Percentiles rank a stretch among this genome's conserved stretches.
Conservation (phyloP, 1,140 invertebrate species). For the Drosophila arizonae region DNA sequence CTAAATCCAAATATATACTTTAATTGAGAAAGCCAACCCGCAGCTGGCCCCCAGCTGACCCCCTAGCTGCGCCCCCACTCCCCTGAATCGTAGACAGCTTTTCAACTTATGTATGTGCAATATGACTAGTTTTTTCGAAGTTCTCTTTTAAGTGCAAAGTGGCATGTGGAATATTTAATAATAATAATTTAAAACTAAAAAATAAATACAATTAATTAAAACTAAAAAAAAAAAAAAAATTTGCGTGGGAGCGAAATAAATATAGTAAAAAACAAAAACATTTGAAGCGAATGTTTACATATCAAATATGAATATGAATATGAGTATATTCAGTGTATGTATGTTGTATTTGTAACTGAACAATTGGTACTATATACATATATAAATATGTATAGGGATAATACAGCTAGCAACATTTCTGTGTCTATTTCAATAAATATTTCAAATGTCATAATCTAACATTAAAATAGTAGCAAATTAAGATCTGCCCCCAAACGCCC, state of each 20-base stretch:
- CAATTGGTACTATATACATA: conserved; percentile 26
- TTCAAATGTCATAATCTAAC: conserved; percentile 61
- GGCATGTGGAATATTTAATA: conserved; percentile 12
- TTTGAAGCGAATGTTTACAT: conserved; percentile 70
- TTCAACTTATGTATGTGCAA: conserved; percentile 83
- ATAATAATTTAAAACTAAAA: background rate
- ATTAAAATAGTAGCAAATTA: conserved; percentile 9
- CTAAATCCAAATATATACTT: conserved; percentile 82
- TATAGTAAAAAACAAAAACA: conserved; percentile 18
- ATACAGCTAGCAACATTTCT: conserved; percentile 70
- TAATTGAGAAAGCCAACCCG: conserved; percentile 53
- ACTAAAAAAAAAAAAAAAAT: conserved; percentile 28
- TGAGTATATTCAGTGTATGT: conserved; percentile 7
- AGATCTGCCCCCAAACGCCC: background rate
- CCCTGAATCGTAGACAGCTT: conserved; percentile 36
- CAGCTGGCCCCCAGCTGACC: background rate
- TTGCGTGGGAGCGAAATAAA: conserved; percentile 1
- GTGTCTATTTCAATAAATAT: conserved; percentile 71
- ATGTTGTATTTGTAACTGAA: conserved; percentile 29
- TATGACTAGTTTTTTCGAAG: conserved; percentile 86
- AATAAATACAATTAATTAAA: conserved; percentile 5
- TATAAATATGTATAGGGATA: conserved; percentile 8
- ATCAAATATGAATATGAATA: conserved; percentile 61
- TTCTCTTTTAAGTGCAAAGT: conserved; percentile 9
- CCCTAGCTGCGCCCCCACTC: conserved; percentile 5